Conservation (phyloP, 2,888 invertebrate species). For the Conops quadrifasciatus region DNA sequence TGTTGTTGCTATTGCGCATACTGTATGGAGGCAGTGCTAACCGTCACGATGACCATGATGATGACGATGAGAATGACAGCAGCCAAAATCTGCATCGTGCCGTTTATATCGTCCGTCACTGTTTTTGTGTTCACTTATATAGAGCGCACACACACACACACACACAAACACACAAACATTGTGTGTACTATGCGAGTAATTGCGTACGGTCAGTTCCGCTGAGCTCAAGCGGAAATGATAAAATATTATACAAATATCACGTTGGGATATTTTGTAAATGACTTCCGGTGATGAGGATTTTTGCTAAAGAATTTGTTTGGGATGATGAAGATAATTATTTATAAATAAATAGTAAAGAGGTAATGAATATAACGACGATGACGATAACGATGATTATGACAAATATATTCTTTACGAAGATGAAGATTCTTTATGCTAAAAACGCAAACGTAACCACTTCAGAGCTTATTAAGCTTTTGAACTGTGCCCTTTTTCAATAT, state of each 20-base stretch:
- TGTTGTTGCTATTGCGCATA: background rate
- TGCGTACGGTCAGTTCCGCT: background rate
- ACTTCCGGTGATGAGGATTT: constrained; percentile 19
- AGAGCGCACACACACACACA: background rate
- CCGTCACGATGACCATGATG: background rate
- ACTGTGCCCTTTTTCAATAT: no score
- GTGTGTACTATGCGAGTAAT: background rate
- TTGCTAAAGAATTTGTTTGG: no score
- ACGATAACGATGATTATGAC: no score
- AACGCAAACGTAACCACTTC: no score
- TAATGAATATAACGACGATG: no score
- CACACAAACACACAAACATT: background rate
- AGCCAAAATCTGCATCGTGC: background rate
- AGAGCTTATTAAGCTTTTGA: no score
- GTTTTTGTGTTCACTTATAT: background rate
- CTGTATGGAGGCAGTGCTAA: background rate
- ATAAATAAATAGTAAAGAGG: no score
- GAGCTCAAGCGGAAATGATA: constrained; percentile 28
- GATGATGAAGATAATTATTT: no score
- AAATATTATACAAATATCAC: constrained; percentile 27
- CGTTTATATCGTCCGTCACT: background rate
- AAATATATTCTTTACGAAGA: no score
- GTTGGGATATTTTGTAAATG: constrained; percentile 19
- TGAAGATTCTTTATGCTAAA: no score
- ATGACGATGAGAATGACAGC: background rate